A percentile compares a stretch with the other conserved stretches of the same genome.
phyloP scores from a whole-genome alignment of 2,113 vertebrate species.

The Erpornis zantholeuca region DNA sequence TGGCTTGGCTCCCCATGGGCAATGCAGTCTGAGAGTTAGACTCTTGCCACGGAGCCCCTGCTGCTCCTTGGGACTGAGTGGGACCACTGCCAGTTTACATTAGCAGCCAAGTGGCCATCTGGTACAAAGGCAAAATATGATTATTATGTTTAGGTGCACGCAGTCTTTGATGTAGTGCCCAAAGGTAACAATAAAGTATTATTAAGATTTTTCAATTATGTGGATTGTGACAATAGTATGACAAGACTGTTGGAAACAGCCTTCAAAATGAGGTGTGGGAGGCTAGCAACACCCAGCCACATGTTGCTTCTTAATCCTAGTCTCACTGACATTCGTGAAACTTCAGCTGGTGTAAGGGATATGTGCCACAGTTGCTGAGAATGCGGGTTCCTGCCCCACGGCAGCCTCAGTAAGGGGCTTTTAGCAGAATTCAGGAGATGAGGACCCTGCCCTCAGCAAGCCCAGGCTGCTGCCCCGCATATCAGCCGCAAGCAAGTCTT shows the following conservation, averaged over 20 bases:
- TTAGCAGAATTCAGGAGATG: background rate
- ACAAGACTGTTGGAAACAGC: background rate
- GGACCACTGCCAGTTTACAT: background rate
- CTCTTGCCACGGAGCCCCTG: background rate
- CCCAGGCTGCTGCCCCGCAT: fast-evolving
- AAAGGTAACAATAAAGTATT: background rate
- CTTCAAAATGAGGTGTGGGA: background rate
- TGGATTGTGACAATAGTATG: background rate
- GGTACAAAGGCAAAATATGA: background rate
- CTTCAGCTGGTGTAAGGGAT: background rate
- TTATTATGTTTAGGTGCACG: background rate
- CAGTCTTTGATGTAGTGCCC: background rate
- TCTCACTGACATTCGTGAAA: background rate
- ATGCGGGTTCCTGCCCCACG: background rate
- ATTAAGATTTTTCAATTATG: background rate
- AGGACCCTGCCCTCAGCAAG: background rate
- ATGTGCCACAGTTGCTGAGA: background rate
- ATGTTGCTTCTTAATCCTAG: background rate
- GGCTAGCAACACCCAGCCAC: background rate
- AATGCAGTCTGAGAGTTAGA: background rate
- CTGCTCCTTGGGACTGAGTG: background rate
- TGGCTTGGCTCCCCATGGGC: background rate
- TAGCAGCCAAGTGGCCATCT: background rate
- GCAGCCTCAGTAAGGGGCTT: background rate
- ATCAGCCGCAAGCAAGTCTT: fast-evolving